These are phyloP conservation scores for Temnothorax longispinosus DNA, from an alignment of 1,140 invertebrate species.

Conservation along the genomic window DNA sequence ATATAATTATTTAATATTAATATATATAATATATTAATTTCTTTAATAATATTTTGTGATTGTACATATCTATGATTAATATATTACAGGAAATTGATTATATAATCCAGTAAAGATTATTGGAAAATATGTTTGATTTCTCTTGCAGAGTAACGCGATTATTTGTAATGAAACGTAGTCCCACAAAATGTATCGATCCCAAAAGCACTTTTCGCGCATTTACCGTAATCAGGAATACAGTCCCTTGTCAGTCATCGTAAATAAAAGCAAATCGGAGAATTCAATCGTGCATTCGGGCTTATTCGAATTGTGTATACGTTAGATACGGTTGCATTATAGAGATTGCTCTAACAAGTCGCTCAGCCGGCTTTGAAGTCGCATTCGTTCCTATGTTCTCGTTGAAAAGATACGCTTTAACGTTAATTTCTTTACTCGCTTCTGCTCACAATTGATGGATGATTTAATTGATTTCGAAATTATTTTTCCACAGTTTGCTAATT, in stretches of 20 bases:
- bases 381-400: background rate
- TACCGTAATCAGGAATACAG: constrained; percentile 52
- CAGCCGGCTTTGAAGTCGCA: constrained; percentile 30
- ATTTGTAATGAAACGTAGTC: background rate
- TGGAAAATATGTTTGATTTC: background rate
- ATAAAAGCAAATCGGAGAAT: constrained; percentile 50
- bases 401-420: background rate
- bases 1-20: background rate
- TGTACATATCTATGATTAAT: background rate
- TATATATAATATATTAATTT: background rate
- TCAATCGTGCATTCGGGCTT: constrained; percentile 44
- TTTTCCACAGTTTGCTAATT: background rate
- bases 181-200: constrained; percentile 24
- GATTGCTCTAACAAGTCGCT: constrained; percentile 47
- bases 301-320: constrained; percentile 48
- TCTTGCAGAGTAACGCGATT: background rate
- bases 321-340: constrained; percentile 48
- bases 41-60: background rate
- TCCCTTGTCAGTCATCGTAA: constrained; percentile 55
- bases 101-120: background rate
- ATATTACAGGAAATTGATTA: background rate
- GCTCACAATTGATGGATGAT: background rate
- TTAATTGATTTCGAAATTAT: background rate
- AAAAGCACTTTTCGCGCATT: constrained; percentile 57
- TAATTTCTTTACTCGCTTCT: constrained; percentile 23